Base-by-base conservation (phyloP, 1,140 invertebrate genomes). In the Drosophila rhopaloa region DNA sequence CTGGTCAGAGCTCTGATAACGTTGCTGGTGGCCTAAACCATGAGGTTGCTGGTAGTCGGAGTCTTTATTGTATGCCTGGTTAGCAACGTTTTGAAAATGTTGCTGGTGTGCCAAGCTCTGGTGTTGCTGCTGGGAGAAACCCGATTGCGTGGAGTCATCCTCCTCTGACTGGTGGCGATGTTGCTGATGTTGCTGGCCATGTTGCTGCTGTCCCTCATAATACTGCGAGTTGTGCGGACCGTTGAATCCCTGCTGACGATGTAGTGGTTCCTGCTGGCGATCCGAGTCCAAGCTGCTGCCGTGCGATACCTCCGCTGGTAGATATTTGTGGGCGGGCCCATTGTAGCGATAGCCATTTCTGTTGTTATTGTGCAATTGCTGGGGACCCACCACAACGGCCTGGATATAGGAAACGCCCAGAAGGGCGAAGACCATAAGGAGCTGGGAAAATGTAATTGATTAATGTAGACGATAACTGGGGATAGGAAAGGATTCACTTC, bases 271-370 rank as follows among this genome's bases (percentile, higher is more conserved):
- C 14, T 46, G 35, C 9, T 37, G n/a, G 10, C 37, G 50, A 5
- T 59, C 29, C 9, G 32, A 46, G 63, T 27, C 70, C 73, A 10
- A 10, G 56, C 54, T 46, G 53, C 57, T 47, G 35, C 57, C 27
- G 0, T 67, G 60, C 24, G 40, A 44, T 27, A 57, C 72, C 24
- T 86, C 76, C 0, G 63, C 72, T 0, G 83, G 83, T 61, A 88
- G 41, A 46, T 88, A 88, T 7, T 88, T 88, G 44, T 88, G 83
- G 1, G 83, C 79, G 0, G 83, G 83, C 8, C 84, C 83, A 48
- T 88, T 89, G 6, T 88, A 88, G 3, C 83, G 84, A 54, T 88
- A 88, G 24, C 84, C 83, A 44, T 77, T 59, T 5, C 48, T 8
- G 59, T 86, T 79, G 13, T 43, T 74, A 5, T 75, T 65, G 2